Evolutionary conservation across 1,140 invertebrate species (phyloP).

Genomic region (Camponotus pennsylvanicus): DNA sequence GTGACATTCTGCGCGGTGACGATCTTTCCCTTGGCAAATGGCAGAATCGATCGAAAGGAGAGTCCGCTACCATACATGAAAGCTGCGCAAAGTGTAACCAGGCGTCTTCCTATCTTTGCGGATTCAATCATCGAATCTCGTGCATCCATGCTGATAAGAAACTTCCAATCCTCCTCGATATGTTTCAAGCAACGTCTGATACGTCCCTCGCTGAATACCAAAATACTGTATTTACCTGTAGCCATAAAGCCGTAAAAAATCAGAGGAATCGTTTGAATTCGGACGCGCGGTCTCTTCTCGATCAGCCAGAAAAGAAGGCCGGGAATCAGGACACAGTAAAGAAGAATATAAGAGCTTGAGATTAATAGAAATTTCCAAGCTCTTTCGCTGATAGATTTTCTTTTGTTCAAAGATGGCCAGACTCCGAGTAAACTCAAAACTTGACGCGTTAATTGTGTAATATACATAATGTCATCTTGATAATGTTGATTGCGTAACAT

Average conservation of each 20-base stretch:
- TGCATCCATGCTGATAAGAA: background rate
- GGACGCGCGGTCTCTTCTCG: background rate
- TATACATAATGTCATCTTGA: slow-evolving; percentile 26
- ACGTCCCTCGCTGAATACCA: background rate
- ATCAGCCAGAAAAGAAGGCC: slow-evolving; percentile 7
- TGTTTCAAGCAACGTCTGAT: slow-evolving; percentile 33
- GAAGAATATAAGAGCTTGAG: slow-evolving; percentile 18
- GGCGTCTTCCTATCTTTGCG: slow-evolving; percentile 26
- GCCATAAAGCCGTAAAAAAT: slow-evolving; percentile 26
- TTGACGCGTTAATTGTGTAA: slow-evolving; percentile 3
- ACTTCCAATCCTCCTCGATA: slow-evolving; percentile 29
- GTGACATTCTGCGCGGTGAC: slow-evolving; percentile 56
- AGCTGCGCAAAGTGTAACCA: slow-evolving; percentile 30
- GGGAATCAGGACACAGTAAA: slow-evolving; percentile 22
- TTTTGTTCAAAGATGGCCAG: slow-evolving; percentile 18
- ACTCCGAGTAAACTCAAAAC: slow-evolving; percentile 2
- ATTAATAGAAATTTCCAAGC: background rate
- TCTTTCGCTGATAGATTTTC: background rate
- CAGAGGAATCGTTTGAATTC: slow-evolving; percentile 17
- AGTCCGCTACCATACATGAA: slow-evolving; percentile 77
- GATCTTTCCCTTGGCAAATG: slow-evolving; percentile 51
- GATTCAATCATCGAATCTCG: slow-evolving; percentile 31
- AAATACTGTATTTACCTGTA: slow-evolving; percentile 23
- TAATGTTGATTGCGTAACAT: slow-evolving; percentile 12
- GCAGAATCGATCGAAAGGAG: slow-evolving; percentile 74